Conservation (phyloP, 1,140 invertebrate genomes). For the Polypedilum vanderplanki region DNA sequence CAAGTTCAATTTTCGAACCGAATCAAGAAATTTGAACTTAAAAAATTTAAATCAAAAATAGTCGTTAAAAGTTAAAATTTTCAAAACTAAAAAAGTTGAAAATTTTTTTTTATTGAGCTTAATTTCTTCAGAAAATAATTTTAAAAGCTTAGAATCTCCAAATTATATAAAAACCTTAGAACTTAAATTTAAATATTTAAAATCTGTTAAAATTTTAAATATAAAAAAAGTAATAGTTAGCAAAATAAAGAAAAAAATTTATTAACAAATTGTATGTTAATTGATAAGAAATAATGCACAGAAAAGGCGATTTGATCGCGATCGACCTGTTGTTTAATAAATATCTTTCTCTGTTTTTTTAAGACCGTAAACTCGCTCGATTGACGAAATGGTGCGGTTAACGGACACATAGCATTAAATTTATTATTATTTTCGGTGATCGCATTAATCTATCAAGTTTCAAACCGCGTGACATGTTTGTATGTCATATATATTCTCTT, state of each 20-base stretch:
- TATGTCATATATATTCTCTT: neutral
- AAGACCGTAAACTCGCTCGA: neutral
- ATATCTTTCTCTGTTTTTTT: neutral
- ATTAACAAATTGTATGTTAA: constrained; percentile 26
- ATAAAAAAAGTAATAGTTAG: no score
- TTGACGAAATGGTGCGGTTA: constrained; percentile 9
- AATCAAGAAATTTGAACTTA: no score
- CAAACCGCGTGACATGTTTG: constrained; percentile 2
- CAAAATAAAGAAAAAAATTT: no score
- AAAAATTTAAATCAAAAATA: no score
- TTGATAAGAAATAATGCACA: constrained; percentile 22
- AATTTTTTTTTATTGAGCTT: no score
- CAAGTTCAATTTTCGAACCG: no score
- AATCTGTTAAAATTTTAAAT: no score
- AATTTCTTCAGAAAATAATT: no score
- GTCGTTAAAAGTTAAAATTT: no score
- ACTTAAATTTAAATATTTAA: no score
- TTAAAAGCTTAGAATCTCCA: no score
- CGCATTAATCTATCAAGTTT: constrained; percentile 18
- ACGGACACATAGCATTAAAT: neutral
- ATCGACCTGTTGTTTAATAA: neutral
- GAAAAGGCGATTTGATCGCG: neutral
- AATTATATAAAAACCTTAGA: no score
- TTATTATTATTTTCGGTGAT: neutral
- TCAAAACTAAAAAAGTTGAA: neutral